These are phyloP conservation scores for Drosophila flavopinicola DNA, from an alignment of 2,888 invertebrate genomes.

Conservation along the genomic window DNA sequence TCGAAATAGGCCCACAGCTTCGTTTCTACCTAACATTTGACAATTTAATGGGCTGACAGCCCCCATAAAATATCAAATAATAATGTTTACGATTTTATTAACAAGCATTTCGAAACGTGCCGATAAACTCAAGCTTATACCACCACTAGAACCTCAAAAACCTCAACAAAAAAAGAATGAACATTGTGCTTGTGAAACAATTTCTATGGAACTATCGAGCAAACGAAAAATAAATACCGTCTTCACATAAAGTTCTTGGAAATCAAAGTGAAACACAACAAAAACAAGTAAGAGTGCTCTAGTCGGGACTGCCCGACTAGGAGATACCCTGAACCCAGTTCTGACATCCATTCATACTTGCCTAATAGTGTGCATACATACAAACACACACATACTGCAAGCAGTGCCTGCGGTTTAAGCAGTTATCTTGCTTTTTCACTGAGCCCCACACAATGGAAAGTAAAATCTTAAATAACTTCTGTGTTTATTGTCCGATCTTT, in stretches of 20 bases:
- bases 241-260: slow-evolving; percentile 32
- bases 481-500: too few relatives aligned
- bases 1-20: slow-evolving; percentile 5
- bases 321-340: too few relatives aligned
- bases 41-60: slow-evolving; percentile 38
- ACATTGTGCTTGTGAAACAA: slow-evolving; percentile 15
- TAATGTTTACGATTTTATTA: slow-evolving; percentile 33
- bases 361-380: too few relatives aligned
- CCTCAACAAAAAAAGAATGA: background rate
- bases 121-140: slow-evolving; percentile 17
- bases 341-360: too few relatives aligned
- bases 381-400: too few relatives aligned
- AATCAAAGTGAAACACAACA: slow-evolving; percentile 18
- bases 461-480: too few relatives aligned
- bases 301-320: too few relatives aligned
- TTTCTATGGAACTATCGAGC: slow-evolving; percentile 37
- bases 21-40: slow-evolving; percentile 32
- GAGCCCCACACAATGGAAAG: too few relatives aligned
- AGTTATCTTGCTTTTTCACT: too few relatives aligned
- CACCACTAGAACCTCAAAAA: background rate
- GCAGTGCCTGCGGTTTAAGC: too few relatives aligned
- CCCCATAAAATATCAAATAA: slow-evolving; percentile 54
- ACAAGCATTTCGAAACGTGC: slow-evolving; percentile 24
- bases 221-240: slow-evolving; percentile 21
- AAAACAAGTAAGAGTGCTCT: too few relatives aligned